Conservation (phyloP, 2,113 vertebrate genomes). For the Antechinus stuartii region DNA sequence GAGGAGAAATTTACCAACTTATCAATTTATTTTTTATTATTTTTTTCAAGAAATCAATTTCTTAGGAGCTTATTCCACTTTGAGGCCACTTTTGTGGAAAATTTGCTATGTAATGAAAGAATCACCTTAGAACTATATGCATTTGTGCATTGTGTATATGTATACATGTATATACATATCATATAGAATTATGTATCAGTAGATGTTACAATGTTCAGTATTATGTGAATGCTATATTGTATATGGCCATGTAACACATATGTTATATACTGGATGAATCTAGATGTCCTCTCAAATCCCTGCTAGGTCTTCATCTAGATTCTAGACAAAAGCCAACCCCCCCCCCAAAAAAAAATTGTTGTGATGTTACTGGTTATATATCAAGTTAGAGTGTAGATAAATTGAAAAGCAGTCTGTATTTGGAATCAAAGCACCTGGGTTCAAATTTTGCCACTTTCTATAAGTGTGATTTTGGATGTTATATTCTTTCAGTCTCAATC, state of each 20-base stretch:
- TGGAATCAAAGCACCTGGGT: neutral
- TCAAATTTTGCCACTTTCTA: neutral
- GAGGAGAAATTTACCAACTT: neutral
- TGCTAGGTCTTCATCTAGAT: neutral
- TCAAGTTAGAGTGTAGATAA: neutral
- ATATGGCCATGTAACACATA: neutral
- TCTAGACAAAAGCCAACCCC: neutral
- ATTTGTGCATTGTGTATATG: neutral
- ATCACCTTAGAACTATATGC: neutral
- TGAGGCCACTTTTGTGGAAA: neutral
- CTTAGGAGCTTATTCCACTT: neutral
- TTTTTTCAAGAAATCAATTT: neutral
- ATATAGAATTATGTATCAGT: no score
- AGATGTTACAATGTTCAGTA: no score
- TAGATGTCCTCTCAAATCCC: no score
- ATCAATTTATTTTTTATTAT: neutral
- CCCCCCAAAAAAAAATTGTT: neutral
- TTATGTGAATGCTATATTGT: neutral
- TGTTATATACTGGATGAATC: neutral
- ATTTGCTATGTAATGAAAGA: neutral
- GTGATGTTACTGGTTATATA: neutral
- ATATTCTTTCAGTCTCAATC: neutral
- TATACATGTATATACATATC: neutral
- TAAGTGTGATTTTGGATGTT: neutral
- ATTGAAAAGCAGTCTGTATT: neutral